phyloP scores from a whole-genome alignment of 2,113 vertebrate genomes.

The Pangasianodon gigas region DNA sequence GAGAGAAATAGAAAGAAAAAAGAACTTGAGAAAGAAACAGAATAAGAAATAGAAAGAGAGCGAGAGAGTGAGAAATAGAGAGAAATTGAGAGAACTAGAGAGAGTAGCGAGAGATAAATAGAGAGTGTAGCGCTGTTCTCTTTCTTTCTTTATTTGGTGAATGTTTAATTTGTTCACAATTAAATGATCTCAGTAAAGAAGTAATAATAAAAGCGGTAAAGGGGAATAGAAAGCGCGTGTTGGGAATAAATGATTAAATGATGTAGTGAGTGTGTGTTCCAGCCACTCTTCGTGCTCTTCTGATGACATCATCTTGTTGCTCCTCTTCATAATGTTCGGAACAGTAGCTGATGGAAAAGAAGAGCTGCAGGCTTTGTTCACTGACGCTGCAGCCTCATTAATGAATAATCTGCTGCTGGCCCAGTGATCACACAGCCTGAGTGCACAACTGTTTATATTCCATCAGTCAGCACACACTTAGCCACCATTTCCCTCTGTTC shows the following conservation, averaged over 20 bases:
- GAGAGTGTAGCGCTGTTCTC: neutral
- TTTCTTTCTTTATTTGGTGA: neutral
- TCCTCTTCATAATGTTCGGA: neutral
- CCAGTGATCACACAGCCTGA: neutral
- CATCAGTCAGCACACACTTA: neutral
- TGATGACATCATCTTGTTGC: neutral
- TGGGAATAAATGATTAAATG: neutral
- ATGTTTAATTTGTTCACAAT: neutral
- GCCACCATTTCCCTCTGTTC: neutral
- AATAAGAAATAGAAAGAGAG: neutral
- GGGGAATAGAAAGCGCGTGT: neutral
- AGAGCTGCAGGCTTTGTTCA: neutral
- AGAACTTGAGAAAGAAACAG: neutral
- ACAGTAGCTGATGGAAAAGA: neutral
- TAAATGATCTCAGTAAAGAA: neutral
- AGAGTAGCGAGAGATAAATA: neutral
- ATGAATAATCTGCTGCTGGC: conserved; percentile 1
- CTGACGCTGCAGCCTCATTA: neutral
- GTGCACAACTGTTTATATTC: neutral
- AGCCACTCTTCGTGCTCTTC: neutral
- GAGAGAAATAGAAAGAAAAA: neutral
- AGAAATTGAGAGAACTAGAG: neutral
- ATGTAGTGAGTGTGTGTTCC: neutral
- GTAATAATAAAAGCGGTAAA: neutral
- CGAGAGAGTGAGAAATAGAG: neutral